phyloP scores from a whole-genome alignment of 2,113 vertebrate genomes.

The Cynopterus brachyotis region DNA sequence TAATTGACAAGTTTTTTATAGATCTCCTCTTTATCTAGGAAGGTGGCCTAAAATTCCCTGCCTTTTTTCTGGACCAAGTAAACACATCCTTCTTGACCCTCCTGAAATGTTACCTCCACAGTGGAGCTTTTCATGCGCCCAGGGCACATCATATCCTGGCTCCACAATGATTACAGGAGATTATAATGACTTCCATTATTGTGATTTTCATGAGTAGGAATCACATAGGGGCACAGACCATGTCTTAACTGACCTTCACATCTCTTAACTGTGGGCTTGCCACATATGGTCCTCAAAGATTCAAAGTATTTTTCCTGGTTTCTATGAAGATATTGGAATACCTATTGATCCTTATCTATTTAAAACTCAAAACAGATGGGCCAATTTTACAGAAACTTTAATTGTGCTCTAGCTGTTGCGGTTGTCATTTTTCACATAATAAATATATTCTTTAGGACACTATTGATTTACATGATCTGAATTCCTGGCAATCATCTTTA shows the following conservation, averaged over 20 bases:
- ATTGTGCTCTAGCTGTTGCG: not conserved
- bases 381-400: not conserved
- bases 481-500: not conserved
- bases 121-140: not conserved
- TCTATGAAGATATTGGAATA: not conserved
- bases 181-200: too few relatives aligned
- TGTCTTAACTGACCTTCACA: not conserved
- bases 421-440: not conserved
- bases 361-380: not conserved
- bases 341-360: not conserved
- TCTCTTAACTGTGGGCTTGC: not conserved
- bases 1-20: too few relatives aligned
- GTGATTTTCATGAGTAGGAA: not conserved
- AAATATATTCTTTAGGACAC: not conserved
- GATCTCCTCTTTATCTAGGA: not conserved
- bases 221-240: not conserved
- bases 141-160: accelerated
- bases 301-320: not conserved
- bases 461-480: not conserved
- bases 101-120: not conserved
- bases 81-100: not conserved
- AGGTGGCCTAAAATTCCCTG: not conserved
- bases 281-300: not conserved
- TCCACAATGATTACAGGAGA: not conserved
- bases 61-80: not conserved